These are phyloP conservation scores for Lepilemur ruficaudatus DNA, from an alignment of 2,797 vertebrate genomes.

Conservation along the genomic window DNA sequence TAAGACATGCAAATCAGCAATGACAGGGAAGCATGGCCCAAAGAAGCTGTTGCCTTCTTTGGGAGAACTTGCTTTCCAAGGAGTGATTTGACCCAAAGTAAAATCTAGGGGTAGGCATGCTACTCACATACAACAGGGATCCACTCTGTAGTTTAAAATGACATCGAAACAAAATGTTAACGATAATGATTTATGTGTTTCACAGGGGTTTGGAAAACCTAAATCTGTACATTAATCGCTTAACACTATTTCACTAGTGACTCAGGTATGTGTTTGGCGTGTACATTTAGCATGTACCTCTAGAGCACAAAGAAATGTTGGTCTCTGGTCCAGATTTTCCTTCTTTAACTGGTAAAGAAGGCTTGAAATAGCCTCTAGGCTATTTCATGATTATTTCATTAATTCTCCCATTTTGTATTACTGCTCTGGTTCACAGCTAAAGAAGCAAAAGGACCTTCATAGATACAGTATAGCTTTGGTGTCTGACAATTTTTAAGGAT, in stretches of 20 bases:
- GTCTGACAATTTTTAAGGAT: background rate
- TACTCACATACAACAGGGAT: conserved; percentile 93
- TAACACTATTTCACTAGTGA: background rate
- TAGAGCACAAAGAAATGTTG: background rate
- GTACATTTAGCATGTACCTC: background rate
- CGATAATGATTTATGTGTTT: conserved; percentile 58
- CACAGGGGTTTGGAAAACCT: background rate
- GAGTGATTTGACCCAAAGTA: background rate
- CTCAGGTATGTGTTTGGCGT: background rate
- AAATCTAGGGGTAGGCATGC: conserved; percentile 80
- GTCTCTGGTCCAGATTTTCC: background rate
- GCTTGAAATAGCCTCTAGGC: background rate
- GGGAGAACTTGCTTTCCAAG: conserved; percentile 60
- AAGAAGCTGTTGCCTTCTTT: conserved; percentile 55
- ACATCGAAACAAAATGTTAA: conserved; percentile 86
- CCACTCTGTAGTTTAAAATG: conserved; percentile 89
- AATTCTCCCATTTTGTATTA: background rate
- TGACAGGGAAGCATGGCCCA: background rate
- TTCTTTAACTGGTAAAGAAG: background rate
- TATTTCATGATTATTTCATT: background rate
- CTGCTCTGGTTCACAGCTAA: background rate
- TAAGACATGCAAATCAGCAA: conserved; percentile 72
- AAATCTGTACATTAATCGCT: background rate
- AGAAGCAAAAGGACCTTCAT: background rate
- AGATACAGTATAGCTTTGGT: background rate